These are phyloP conservation scores for Ellobius talpinus DNA, from an alignment of 2,113 vertebrate species.

Conservation along the genomic window DNA sequence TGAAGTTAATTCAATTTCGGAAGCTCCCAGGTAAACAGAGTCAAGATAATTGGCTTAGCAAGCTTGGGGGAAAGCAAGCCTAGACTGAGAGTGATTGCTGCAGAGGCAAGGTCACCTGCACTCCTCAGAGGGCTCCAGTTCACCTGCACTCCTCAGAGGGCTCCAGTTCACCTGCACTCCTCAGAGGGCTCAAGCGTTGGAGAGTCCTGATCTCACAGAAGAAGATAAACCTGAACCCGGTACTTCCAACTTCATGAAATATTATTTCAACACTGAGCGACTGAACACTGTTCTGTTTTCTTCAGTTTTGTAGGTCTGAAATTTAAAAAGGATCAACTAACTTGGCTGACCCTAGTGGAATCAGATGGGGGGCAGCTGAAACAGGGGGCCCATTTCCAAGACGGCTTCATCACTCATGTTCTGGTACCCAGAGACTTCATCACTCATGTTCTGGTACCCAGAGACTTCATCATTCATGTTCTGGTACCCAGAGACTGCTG, in stretches of 20 bases:
- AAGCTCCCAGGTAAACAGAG: slow-evolving; percentile 17
- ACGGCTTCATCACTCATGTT: background rate
- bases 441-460: background rate
- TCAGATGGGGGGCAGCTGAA: background rate
- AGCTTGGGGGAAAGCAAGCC: background rate
- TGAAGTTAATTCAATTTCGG: background rate
- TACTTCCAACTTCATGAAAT: background rate
- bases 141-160: too few relatives aligned
- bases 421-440: background rate
- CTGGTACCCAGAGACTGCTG: background rate
- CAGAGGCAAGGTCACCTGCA: background rate
- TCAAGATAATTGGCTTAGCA: background rate
- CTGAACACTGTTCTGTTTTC: background rate
- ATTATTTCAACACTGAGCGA: background rate
- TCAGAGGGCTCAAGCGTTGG: background rate
- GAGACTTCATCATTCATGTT: too few relatives aligned
- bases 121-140: too few relatives aligned
- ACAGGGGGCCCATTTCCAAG: background rate
- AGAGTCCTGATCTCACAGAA: background rate
- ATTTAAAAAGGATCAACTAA: background rate
- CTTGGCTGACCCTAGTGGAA: too few relatives aligned
- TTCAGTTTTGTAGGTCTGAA: background rate
- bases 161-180: too few relatives aligned
- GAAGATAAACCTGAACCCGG: background rate
- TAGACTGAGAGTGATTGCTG: background rate